Base-by-base conservation (phyloP, 2,888 invertebrate species). In the Deilephila elpenor region DNA sequence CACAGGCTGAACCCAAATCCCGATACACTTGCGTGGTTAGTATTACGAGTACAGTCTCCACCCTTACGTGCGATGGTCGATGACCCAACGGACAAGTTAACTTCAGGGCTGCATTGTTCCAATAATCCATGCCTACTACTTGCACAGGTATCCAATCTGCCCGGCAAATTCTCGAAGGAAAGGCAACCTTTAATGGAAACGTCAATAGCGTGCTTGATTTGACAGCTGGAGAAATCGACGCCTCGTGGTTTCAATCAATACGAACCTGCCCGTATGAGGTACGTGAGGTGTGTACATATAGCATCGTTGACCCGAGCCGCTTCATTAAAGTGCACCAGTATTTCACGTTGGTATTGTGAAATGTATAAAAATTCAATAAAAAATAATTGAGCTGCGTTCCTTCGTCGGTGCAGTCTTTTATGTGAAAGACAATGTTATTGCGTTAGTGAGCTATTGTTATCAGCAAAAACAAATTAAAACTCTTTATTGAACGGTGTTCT, bases 211-310 rank as follows among this genome's bases (percentile, higher is more conserved):
- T 44, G 60, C n/a, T 71, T 71, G 37, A 71, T 71, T 71, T 53
- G 61, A 71, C 73, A 71, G 61, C 61, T 6, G 34, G 73, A 61
- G 71, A 67, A 73, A 62, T 73, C 71, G 73, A 71, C 34, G 61
- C 34, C 14, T 59, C 29, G 62, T 56, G 71, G 53, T 67, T 72
- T 19, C 37, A 74, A 83, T 81, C 84, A 80, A 86, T 85, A 82
- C 76, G 76, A 76, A 80, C 80, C 82, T 81, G 82, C 86, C 86
- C 84, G 78, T 82, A 86, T 85, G 82, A 74, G 71, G 74, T 75
- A 84, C 86, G 86, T 86, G 86, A 79, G 77, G 78, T 62, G 75
- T 78, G 79, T 86, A 79, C 77, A 62, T 72, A 83, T 77, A 73
- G 75, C 72, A 73, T 75, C 71, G 72, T 79, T 74, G 78, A 75